Percentiles rank a stretch among this genome's conserved stretches.
phyloP scores from a whole-genome alignment of 2,797 vertebrate species.

The Monodelphis domestica region DNA sequence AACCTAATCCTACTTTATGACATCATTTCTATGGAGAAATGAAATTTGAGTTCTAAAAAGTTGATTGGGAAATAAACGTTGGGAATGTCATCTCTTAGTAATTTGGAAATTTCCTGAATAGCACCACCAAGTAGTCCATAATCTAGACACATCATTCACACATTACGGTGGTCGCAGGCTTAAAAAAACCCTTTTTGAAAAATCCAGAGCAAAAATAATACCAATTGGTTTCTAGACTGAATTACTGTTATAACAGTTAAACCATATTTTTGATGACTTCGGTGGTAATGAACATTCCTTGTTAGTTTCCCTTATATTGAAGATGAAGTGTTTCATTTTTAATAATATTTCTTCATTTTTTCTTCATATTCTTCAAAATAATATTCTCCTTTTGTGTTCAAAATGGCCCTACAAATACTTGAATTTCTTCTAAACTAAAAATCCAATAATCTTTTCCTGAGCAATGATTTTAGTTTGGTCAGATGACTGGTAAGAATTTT shows the following conservation, averaged over 20 bases:
- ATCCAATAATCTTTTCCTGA: neutral
- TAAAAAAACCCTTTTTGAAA: neutral
- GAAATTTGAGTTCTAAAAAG: neutral
- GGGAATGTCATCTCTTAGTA: neutral
- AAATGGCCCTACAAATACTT: neutral
- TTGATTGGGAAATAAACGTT: neutral
- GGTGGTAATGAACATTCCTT: neutral
- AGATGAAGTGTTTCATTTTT: neutral
- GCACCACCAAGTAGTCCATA: neutral
- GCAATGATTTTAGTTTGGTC: neutral
- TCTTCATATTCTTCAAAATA: conserved; percentile 32
- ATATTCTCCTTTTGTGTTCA: neutral
- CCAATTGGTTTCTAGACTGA: neutral
- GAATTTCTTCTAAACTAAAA: neutral
- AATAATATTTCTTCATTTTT: conserved; percentile 30
- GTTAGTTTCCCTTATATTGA: neutral
- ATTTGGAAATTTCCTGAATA: neutral
- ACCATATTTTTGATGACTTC: neutral
- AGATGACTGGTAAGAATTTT: neutral
- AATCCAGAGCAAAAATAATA: neutral
- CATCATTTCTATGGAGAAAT: neutral
- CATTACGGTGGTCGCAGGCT: neutral
- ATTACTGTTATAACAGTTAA: neutral
- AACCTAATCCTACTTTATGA: neutral
- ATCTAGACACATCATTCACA: neutral